phyloP scores from a whole-genome alignment of 2,888 invertebrate genomes.

The Ectemnius lituratus region DNA sequence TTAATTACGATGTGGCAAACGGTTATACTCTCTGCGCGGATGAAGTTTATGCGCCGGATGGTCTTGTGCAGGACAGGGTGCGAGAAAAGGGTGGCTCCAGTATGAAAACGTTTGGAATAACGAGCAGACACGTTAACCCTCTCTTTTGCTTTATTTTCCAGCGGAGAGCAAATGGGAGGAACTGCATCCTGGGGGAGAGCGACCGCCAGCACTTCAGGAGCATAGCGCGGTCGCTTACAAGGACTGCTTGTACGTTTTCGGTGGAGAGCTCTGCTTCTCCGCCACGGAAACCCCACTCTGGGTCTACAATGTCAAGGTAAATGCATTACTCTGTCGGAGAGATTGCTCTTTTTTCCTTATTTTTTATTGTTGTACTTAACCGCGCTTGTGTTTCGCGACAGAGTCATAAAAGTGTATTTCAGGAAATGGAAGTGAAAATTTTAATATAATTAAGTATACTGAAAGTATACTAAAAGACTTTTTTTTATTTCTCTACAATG shows the following conservation, averaged over 20 bases:
- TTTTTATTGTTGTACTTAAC: no score
- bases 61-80: neutral
- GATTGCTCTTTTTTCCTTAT: neutral
- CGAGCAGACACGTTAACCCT: conserved; percentile 30
- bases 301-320: conserved; percentile 88
- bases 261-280: conserved; percentile 90
- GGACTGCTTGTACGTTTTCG: conserved; percentile 89
- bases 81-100: conserved; percentile 13
- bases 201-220: conserved; percentile 90
- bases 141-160: conserved; percentile 74
- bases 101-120: conserved; percentile 42
- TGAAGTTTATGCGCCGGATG: no score
- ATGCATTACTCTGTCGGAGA: conserved; percentile 14
- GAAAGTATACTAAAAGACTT: no score
- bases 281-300: conserved; percentile 90
- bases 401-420: no score
- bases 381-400: no score
- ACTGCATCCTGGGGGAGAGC: conserved; percentile 84
- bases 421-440: no score
- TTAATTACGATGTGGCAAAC: no score
- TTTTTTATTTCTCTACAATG: no score
- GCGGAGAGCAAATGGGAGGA: conserved; percentile 88
- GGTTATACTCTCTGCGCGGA: no score
- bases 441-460: no score
- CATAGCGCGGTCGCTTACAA: conserved; percentile 90